Base-by-base conservation (phyloP, 2,888 invertebrate species). In the Fragum fragum region DNA sequence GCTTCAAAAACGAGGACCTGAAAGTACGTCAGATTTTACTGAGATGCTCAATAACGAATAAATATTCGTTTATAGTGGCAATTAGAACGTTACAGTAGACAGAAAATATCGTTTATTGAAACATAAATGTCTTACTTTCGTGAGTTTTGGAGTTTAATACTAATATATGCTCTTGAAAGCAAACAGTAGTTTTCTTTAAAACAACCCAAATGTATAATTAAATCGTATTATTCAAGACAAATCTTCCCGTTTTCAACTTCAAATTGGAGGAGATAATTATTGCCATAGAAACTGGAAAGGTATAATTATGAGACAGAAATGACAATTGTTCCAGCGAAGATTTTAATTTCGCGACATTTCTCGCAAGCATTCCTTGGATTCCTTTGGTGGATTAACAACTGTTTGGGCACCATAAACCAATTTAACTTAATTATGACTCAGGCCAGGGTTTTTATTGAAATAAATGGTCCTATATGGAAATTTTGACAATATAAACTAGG, bases 371-470 rank as follows among this genome's bases (percentile, higher is more conserved):
- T 74, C 74, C 53, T 32, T 21, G 42, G 52, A 74, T 74, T 74
- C 74, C 74, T 23, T 36, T 23, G 74, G 66, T 53, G 29, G 47
- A 66, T 68, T 66, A 66, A 39, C 74, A 74, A 74, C 74, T 74
- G 74, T 74, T 36, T 74, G 52, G 74, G 66, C 26, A 21, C 32
- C 52, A 36, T 74, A 66, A 74, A 66, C 66, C n/a, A 66, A 66
- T 66, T 66, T 53, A 66, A 68, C 32, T 29, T 53, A 53, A 74
- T 68, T 66, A 74, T 74, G 74, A 74, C 74, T 74, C 74, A 74
- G 66, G 53, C 36, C 23, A n/a, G 7, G 5, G 47, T 26, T 14
- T 36, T 39, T 61, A 74, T 74, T 74, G 66, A 74, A 68, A 74
- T 74, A 68, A 47, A 74, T 53, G 53, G 29, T 55, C 68, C 23